Evolutionary conservation across 1,140 invertebrate species (phyloP), one percentile per base, ranked within the genome.

Genomic region (Ceratitis capitata): DNA sequence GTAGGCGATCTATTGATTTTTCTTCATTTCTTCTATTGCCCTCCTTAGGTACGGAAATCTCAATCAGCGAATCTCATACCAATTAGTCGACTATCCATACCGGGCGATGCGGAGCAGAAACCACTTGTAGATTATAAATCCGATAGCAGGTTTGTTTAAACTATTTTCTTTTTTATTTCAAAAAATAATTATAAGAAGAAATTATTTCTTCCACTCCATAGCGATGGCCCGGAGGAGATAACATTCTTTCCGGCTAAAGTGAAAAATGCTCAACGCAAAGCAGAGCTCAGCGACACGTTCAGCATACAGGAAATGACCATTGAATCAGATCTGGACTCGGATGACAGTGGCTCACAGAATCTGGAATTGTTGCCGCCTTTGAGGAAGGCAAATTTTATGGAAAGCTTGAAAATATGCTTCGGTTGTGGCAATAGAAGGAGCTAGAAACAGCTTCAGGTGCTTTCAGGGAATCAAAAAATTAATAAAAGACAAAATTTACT

Each of bases 291-390:
- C 19, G 91, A 92, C 74, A 92, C 91, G 0, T 92, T 92, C 78
- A 92, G 91, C 85, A 91, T 92, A 88, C 91, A 92, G 85, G 91
- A 92, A 84, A 92, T 92, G 91, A 91, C 91, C 42, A 92, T 92
- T 45, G 89, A 91, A 56, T 91, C 90, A 12, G 89, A 91, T 61
- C 64, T 89, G 86, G 89, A 91, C 56, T 92, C 91, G 10, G 91
- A 92, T 56, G 90, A 92, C 86, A 78, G 69, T n/a, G 69, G 69
- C 2, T 92, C 91, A 35, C 91, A 90, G 87, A 92, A 90, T 85
- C 87, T 92, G 1, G 91, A 92, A 86, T 86, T 92, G 26, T 87
- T 91, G 19, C 87, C 91, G 84, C 89, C 90, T 4, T n/a, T 42
- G 83, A 88, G 88, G 84, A 91, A 91, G 87, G 85, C 87, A 26